Evolutionary conservation across 2,113 vertebrate species (phyloP).

Genomic region (Origma solitaria): DNA sequence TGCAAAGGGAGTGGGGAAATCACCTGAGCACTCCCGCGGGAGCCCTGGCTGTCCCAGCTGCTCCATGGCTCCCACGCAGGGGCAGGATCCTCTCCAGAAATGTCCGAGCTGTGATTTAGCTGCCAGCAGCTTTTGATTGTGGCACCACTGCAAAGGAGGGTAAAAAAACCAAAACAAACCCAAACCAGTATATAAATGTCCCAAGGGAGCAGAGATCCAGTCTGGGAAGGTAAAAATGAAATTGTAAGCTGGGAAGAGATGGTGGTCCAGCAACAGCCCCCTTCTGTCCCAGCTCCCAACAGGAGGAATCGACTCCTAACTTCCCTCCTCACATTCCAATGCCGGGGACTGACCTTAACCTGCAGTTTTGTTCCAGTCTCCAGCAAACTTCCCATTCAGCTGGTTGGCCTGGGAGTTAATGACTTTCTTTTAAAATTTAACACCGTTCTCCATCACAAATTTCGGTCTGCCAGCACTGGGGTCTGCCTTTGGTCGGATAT

Average conservation of each 20-base stretch:
- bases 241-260: not conserved
- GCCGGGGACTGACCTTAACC: constrained; percentile 9
- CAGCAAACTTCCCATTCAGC: constrained; percentile 26
- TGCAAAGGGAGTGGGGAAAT: accelerated
- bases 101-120: not conserved
- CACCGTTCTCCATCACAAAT: not conserved
- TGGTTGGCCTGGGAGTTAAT: constrained; percentile 17
- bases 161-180: not conserved
- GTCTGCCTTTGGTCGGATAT: not conserved
- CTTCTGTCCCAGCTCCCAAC: not conserved
- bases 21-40: not conserved
- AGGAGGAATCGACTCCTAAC: not conserved
- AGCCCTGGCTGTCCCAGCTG: not conserved
- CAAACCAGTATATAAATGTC: not conserved
- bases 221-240: not conserved
- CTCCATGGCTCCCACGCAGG: not conserved
- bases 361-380: not conserved
- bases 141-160: not conserved
- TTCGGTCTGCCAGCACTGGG: not conserved
- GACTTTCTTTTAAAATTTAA: constrained; percentile 61
- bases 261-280: accelerated
- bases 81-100: not conserved
- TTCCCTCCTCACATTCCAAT: not conserved
- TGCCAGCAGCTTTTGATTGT: not conserved
- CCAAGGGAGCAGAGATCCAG: not conserved